These are phyloP conservation scores for Acronicta aceris DNA, from an alignment of 2,888 invertebrate species.

Conservation along the genomic window DNA sequence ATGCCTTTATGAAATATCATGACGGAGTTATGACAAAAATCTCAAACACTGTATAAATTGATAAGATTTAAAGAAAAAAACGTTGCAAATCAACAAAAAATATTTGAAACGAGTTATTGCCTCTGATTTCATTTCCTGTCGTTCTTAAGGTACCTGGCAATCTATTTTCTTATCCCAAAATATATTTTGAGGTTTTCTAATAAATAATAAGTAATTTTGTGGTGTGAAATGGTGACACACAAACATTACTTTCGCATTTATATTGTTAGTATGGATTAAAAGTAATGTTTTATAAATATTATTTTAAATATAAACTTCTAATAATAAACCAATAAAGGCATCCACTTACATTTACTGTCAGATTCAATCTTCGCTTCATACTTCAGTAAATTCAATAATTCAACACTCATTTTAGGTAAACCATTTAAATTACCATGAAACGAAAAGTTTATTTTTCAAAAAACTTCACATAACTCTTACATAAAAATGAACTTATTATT, in stretches of 20 bases:
- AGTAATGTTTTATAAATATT: too few species aligned
- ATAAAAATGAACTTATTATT: conserved; percentile 15
- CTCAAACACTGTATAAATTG: conserved; percentile 1
- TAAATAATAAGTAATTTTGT: too few species aligned
- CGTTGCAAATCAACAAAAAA: neutral
- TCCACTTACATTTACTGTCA: conserved; percentile 70
- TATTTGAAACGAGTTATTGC: too few species aligned
- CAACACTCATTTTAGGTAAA: conserved; percentile 79
- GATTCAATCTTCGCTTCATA: conserved; percentile 69
- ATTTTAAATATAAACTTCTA: too few species aligned
- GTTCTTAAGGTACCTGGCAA: too few species aligned
- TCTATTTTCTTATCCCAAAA: too few species aligned
- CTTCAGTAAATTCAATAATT: conserved; percentile 73
- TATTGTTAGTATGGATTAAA: too few species aligned
- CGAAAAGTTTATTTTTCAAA: conserved; percentile 43
- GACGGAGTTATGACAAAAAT: conserved; percentile 35
- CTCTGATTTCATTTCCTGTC: too few species aligned
- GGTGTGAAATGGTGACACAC: too few species aligned
- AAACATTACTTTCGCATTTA: too few species aligned
- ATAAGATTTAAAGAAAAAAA: conserved; percentile 22
- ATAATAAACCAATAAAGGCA: too few species aligned
- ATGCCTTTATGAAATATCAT: conserved; percentile 32
- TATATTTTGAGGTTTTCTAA: too few species aligned
- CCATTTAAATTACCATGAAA: conserved; percentile 50
- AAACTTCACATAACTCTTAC: conserved; percentile 45